Conservation (phyloP, 2,888 invertebrate species). For the Drosophila meridiana region DNA sequence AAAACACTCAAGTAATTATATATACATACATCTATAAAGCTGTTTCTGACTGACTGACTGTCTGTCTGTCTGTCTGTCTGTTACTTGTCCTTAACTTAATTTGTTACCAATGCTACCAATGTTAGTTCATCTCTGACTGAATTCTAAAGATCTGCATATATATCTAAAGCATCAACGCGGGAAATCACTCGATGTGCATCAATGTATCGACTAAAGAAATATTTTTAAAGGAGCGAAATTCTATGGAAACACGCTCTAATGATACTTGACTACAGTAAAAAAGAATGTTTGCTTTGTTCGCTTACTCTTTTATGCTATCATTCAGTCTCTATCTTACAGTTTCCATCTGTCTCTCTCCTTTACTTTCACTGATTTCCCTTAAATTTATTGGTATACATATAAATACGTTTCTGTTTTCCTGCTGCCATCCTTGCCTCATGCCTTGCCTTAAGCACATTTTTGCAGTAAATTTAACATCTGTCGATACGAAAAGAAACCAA, state of each 20-base stretch:
- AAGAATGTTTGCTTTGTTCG: neutral
- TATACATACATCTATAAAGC: neutral
- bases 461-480: slow-evolving; percentile 3
- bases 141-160: neutral
- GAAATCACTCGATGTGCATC: neutral
- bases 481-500: neutral
- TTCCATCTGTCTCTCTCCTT: neutral
- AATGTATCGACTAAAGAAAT: neutral
- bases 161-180: neutral
- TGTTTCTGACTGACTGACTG: neutral
- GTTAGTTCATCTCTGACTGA: too few species aligned
- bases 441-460: neutral
- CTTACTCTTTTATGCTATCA: neutral
- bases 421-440: neutral
- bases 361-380: neutral
- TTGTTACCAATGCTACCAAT: neutral
- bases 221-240: neutral
- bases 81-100: neutral
- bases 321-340: neutral
- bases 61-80: neutral
- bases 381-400: slow-evolving; percentile 3
- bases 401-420: neutral
- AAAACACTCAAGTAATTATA: slow-evolving; percentile 3
- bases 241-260: neutral
- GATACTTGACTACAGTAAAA: neutral